These are phyloP conservation scores for Ahaetulla prasina DNA, from an alignment of 2,113 vertebrate genomes.

Conservation along the genomic window DNA sequence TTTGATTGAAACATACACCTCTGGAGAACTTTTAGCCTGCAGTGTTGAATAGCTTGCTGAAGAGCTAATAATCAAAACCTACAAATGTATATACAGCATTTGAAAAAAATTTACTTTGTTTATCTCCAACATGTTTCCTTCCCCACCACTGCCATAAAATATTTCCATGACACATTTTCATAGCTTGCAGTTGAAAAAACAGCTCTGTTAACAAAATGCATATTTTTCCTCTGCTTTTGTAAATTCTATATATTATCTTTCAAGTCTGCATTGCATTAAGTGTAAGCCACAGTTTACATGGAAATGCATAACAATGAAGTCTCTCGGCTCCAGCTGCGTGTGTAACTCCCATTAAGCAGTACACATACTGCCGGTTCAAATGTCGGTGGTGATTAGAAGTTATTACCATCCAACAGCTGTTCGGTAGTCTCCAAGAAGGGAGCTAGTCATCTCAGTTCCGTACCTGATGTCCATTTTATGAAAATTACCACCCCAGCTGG, in stretches of 20 bases:
- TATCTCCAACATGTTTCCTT: conserved; percentile 22
- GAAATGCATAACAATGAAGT: conserved; percentile 32
- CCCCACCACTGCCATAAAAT: background rate
- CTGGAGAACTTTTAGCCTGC: conserved; percentile 39
- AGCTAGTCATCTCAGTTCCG: background rate
- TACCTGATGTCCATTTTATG: background rate
- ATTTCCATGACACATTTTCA: conserved; percentile 39
- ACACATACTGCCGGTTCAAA: conserved; percentile 25
- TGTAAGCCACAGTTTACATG: conserved; percentile 36
- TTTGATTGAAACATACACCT: conserved; percentile 42
- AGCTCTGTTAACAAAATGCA: conserved; percentile 26
- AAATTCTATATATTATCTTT: conserved; percentile 26
- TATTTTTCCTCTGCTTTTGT: conserved; percentile 28
- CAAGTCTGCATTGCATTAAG: conserved; percentile 43
- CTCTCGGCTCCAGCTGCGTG: conserved; percentile 4
- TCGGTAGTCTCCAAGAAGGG: background rate
- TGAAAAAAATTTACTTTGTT: conserved; percentile 7
- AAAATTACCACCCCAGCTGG: background rate
- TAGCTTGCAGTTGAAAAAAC: conserved; percentile 33
- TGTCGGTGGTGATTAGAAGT: conserved; percentile 25
- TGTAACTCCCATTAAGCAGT: conserved; percentile 26
- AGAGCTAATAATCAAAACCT: conserved; percentile 42
- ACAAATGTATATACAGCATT: conserved; percentile 25
- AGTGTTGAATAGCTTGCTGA: conserved; percentile 27
- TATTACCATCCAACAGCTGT: background rate